phyloP scores from a whole-genome alignment of 2,888 invertebrate species.

The Drosophila diplacantha region DNA sequence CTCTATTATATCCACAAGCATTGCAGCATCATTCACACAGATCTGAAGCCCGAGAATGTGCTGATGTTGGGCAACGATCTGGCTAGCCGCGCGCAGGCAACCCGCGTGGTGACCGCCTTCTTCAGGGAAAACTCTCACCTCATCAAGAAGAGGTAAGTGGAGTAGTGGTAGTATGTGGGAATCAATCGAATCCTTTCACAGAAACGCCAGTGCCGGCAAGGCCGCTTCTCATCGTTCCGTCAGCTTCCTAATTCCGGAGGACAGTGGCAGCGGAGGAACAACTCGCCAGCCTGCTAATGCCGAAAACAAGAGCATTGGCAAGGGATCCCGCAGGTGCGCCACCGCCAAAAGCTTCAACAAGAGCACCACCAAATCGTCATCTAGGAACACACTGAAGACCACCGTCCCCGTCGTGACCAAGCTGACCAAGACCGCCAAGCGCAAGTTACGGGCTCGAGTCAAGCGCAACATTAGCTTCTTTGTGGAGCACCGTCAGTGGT shows the following conservation, averaged over 20 bases:
- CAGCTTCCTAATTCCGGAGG: background rate
- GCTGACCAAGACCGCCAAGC: slow-evolving; percentile 94
- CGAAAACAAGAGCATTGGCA: background rate
- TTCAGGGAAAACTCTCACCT: slow-evolving; percentile 93
- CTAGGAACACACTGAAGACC: background rate
- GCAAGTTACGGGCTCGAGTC: slow-evolving; percentile 81
- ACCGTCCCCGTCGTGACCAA: slow-evolving; percentile 80
- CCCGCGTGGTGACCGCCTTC: slow-evolving; percentile 94
- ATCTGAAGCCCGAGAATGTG: slow-evolving; percentile 96
- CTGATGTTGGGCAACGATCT: slow-evolving; percentile 93
- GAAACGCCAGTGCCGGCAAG: background rate
- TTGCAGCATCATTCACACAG: slow-evolving; percentile 96
- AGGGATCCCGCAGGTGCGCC: slow-evolving; percentile 73
- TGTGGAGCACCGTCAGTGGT: slow-evolving; percentile 94
- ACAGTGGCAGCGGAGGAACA: background rate
- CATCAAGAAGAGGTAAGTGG: slow-evolving; percentile 71
- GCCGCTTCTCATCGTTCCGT: background rate
- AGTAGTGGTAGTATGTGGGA: too few species aligned
- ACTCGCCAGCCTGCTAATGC: too few species aligned
- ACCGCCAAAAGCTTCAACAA: slow-evolving; percentile 79
- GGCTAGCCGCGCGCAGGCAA: slow-evolving; percentile 85
- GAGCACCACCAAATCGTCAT: background rate
- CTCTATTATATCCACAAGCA: slow-evolving; percentile 96
- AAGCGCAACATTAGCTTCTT: slow-evolving; percentile 86
- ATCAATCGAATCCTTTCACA: background rate